Conservation (phyloP, 1,140 invertebrate species). For the Bathynomus jamesi region DNA sequence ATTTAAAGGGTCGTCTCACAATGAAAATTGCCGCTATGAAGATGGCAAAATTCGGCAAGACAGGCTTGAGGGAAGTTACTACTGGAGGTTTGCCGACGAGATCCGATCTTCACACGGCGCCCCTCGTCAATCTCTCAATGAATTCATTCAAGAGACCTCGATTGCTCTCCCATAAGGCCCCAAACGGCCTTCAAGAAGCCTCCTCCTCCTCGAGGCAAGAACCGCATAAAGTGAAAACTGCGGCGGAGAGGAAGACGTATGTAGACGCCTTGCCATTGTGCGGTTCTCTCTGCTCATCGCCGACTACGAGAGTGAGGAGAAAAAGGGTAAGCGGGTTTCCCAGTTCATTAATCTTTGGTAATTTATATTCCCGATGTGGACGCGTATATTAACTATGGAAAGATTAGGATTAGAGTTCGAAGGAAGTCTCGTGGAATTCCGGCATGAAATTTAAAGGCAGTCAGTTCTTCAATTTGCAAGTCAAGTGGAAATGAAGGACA, state of each 20-base stretch:
- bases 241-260: conserved; percentile 33
- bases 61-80: conserved; percentile 28
- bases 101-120: conserved; percentile 19
- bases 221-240: conserved; percentile 34
- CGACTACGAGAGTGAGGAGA: neutral
- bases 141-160: neutral
- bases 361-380: no score
- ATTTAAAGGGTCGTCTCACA: conserved; percentile 21
- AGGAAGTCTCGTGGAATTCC: no score
- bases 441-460: no score
- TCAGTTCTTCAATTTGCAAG: no score
- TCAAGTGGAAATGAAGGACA: no score
- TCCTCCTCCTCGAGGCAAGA: conserved; percentile 2
- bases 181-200: conserved; percentile 11
- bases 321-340: neutral
- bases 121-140: neutral
- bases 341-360: no score
- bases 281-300: neutral
- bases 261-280: conserved; percentile 18
- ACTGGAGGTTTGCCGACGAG: conserved; percentile 25
- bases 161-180: conserved; percentile 12
- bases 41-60: conserved; percentile 33
- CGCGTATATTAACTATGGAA: no score
- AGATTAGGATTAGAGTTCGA: no score
- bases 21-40: conserved; percentile 35